Base-by-base conservation (phyloP, 2,888 invertebrate genomes). In the Pachydiplax longipennis region DNA sequence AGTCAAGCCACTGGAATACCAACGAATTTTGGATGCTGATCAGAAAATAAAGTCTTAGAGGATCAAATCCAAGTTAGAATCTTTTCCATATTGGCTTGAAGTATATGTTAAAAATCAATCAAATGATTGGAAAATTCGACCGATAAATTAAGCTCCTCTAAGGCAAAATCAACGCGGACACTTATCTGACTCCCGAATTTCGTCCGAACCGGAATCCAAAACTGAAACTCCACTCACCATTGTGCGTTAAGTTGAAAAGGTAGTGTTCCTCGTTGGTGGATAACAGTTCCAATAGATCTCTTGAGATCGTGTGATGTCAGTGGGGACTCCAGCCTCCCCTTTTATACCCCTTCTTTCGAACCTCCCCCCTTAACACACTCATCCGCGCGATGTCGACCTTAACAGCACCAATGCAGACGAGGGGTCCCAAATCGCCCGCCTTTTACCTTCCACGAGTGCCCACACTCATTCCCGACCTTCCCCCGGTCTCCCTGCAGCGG, bases 331-430 rank as follows among this genome's bases (percentile, higher is more conserved):
- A 25, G n/a, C 61, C 37, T 10, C 61, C 10, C n/a, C 65, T 87
- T 87, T 58, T 87, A 87, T 87, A 87, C 61, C 6, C 37, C n/a
- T 37, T 61, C 87, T 37, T 18, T n/a, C n/a, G n/a, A n/a, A n/a
- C n/a, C n/a, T n/a, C n/a, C n/a, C 31, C 65, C 44, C 53, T 53
- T 5, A 37, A 53, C 61, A 61, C 65, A 12, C 65, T 53, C 83
- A 53, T 58, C 58, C 83, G 31, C 83, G 65, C 61, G 58, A 35
- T 58, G 37, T 44, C 65, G 87, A 87, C 87, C 87, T 87, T 87
- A 87, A n/a, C 87, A 87, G 87, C 61, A n/a, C 81, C 65, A 65
- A 65, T 65, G 65, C 65, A 65, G 65, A 65, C 65, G 65, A n/a
- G 65, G 25, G 25, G 8, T 31, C 31, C 22, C 73, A 25, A 73